Evolutionary conservation across 92 coral and sea anemone species (phyloP).

Genomic region (Epizoanthus scotinus): DNA sequence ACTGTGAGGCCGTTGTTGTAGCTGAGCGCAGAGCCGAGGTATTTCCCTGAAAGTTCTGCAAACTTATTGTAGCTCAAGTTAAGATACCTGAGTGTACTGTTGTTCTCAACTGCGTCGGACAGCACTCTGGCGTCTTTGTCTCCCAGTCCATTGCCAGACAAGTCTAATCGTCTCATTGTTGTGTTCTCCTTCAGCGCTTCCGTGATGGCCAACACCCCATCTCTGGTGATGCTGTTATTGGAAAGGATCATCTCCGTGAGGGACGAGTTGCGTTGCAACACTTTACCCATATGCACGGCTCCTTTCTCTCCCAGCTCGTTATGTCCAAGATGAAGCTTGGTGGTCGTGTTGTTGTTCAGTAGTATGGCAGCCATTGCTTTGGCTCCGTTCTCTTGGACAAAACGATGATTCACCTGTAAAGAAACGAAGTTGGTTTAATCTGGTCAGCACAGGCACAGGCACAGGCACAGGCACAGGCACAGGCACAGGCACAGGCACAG

Average conservation of each 20-base stretch:
- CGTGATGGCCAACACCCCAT: conserved; percentile 70
- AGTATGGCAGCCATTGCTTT: conserved; percentile 80
- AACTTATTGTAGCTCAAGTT: conserved; percentile 84
- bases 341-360: conserved; percentile 56
- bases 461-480: too few species aligned
- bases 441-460: too few species aligned
- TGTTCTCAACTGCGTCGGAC: conserved; percentile 81
- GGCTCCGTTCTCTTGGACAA: conserved; percentile 65
- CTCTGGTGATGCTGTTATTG: conserved; percentile 73
- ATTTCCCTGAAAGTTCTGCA: conserved; percentile 78
- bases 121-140: conserved; percentile 78
- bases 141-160: conserved; percentile 80
- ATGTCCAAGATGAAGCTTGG: conserved; percentile 65
- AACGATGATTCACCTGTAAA: conserved; percentile 71
- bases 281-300: conserved; percentile 74
- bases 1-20: conserved; percentile 76
- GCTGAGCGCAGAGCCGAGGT: conserved; percentile 74
- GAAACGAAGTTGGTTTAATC: too few species aligned
- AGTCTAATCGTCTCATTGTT: conserved; percentile 66
- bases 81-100: conserved; percentile 64
- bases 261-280: conserved; percentile 59
- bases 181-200: conserved; percentile 68
- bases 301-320: conserved; percentile 72
- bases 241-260: conserved; percentile 82
- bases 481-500: too few species aligned